Conservation (phyloP, 2,888 invertebrate species). For the Graphium colonna region DNA sequence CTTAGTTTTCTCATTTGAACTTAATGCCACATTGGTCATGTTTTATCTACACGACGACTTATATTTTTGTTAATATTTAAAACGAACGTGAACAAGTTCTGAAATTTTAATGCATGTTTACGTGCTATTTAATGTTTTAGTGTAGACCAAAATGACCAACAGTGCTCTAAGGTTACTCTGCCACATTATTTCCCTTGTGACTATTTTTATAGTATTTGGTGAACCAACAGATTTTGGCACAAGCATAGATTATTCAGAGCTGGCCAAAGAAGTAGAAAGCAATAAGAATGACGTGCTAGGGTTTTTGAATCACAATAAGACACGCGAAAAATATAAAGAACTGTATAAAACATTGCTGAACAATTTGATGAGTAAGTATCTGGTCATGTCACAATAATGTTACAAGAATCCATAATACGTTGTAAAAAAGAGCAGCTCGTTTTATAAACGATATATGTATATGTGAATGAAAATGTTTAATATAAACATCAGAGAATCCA, state of each 20-base stretch:
- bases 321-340: conserved; percentile 49
- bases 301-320: conserved; percentile 51
- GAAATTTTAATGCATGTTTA: too few relatives aligned
- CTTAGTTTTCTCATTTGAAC: background rate
- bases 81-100: too few relatives aligned
- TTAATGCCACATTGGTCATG: background rate
- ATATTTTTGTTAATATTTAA: background rate
- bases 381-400: too few relatives aligned
- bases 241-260: conserved; percentile 49
- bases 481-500: too few relatives aligned
- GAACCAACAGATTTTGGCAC: conserved; percentile 3
- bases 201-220: background rate
- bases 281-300: conserved; percentile 54
- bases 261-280: conserved; percentile 57
- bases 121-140: background rate
- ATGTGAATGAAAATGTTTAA: too few relatives aligned
- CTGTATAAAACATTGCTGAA: conserved; percentile 51
- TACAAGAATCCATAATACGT: too few relatives aligned
- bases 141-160: background rate
- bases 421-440: too few relatives aligned
- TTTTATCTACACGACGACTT: background rate
- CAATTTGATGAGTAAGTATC: conserved; percentile 46
- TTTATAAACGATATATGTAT: too few relatives aligned
- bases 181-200: background rate
- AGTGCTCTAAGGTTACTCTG: background rate